These are phyloP conservation scores for Malaclemys terrapin DNA, from an alignment of 2,113 vertebrate genomes.

Conservation along the genomic window DNA sequence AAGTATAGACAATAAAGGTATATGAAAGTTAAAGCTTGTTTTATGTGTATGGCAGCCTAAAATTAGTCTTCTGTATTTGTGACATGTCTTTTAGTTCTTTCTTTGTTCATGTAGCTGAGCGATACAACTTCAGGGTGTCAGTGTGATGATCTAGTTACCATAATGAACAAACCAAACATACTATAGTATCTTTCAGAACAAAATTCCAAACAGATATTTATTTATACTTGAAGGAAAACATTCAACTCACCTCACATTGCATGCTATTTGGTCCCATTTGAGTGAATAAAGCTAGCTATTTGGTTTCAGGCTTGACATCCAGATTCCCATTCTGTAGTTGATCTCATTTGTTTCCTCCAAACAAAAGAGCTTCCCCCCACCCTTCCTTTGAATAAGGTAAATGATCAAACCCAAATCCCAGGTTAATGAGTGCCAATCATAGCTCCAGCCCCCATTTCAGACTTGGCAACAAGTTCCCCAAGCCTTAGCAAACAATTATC, in stretches of 20 bases:
- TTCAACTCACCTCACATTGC: slow-evolving; percentile 5
- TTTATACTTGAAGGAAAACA: slow-evolving; percentile 34
- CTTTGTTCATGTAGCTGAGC: not conserved
- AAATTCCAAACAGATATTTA: not conserved
- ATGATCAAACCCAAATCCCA: slow-evolving; percentile 78
- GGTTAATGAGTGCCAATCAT: slow-evolving; percentile 95
- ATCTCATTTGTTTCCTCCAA: slow-evolving; percentile 72
- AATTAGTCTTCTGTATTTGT: not conserved
- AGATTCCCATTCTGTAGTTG: slow-evolving; percentile 27
- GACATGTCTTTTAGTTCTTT: not conserved
- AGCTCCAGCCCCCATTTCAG: slow-evolving; percentile 80
- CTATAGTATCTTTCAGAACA: not conserved
- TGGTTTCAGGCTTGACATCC: slow-evolving; percentile 60
- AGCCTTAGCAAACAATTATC: slow-evolving; percentile 93
- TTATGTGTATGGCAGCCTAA: not conserved
- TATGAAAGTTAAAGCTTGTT: not conserved
- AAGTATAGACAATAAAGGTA: not conserved
- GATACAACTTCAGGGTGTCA: not conserved
- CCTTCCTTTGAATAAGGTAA: slow-evolving; percentile 64
- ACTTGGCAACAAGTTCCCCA: slow-evolving; percentile 89
- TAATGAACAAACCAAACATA: slow-evolving; percentile 37
- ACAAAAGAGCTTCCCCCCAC: slow-evolving; percentile 65
- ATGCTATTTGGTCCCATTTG: slow-evolving; percentile 35
- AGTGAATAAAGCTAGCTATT: slow-evolving; percentile 14
- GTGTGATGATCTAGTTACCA: not conserved